Evolutionary conservation across 2,113 vertebrate genomes (phyloP).

Genomic region (Pungitius pungitius): DNA sequence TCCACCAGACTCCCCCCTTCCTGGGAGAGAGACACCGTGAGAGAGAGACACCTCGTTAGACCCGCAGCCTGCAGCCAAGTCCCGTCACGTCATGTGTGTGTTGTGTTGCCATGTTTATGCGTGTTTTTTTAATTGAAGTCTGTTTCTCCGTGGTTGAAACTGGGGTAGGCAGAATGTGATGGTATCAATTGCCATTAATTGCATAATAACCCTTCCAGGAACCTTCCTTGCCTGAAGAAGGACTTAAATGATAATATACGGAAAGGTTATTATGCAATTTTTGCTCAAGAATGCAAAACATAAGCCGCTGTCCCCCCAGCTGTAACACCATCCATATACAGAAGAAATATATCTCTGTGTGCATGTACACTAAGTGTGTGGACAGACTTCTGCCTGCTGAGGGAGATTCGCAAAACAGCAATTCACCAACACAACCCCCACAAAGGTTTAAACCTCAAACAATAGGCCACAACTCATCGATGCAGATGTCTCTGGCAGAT

Average conservation of each 20-base stretch:
- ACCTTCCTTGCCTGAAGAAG: neutral
- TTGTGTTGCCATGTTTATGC: slow-evolving; percentile 1
- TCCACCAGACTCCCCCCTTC: slow-evolving; percentile 84
- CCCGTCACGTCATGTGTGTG: slow-evolving; percentile 16
- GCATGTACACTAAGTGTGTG: neutral
- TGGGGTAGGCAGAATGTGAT: neutral
- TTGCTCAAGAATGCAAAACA: neutral
- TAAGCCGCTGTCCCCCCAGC: neutral
- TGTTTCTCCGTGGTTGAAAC: neutral
- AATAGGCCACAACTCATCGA: slow-evolving; percentile 43
- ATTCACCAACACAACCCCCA: slow-evolving; percentile 13
- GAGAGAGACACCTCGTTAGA: slow-evolving; percentile 69
- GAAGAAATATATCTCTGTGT: neutral
- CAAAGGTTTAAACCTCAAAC: too few species aligned
- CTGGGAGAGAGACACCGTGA: slow-evolving; percentile 80
- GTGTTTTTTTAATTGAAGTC: neutral
- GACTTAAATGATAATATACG: neutral
- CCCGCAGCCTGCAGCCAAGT: slow-evolving; percentile 45
- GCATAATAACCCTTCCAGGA: neutral
- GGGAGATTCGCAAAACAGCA: neutral
- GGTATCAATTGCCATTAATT: neutral
- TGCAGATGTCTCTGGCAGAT: slow-evolving; percentile 36
- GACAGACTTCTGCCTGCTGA: neutral
- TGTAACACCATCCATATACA: neutral
- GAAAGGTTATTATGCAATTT: neutral